Percentiles rank a stretch among this genome's conserved stretches.
Evolutionary conservation across 1,140 invertebrate genomes (phyloP).

Genomic region (Oreohelix idahoensis): DNA sequence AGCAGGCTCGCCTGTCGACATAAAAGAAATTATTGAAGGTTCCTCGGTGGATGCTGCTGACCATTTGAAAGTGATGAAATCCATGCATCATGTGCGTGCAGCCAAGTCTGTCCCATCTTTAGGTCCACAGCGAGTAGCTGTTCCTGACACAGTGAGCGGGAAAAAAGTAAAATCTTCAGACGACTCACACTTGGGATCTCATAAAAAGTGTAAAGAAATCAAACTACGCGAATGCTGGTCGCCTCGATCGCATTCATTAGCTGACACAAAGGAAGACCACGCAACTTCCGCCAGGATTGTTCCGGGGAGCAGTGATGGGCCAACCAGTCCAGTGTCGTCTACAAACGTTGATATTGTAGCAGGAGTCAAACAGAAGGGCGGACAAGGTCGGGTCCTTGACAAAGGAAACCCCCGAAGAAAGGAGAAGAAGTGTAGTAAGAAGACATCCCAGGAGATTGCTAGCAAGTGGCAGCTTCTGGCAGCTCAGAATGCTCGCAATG

Average conservation of each 20-base stretch:
- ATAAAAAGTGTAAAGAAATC: neutral
- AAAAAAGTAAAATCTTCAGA: neutral
- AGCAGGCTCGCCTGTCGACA: conserved; percentile 25
- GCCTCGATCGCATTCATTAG: neutral
- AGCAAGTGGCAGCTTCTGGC: neutral
- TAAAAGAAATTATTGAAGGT: conserved; percentile 35
- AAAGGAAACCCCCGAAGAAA: neutral
- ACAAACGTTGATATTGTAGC: neutral
- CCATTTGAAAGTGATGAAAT: neutral
- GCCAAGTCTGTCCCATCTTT: conserved; percentile 14
- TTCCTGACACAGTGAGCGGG: neutral
- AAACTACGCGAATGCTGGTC: neutral
- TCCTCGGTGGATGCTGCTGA: conserved; percentile 27
- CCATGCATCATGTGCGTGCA: neutral
- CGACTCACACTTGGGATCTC: neutral
- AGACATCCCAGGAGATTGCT: neutral
- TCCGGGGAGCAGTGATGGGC: neutral
- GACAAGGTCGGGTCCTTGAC: too few relatives aligned
- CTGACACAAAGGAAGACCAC: neutral
- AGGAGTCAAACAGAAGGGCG: neutral
- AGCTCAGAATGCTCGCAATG: neutral
- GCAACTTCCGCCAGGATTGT: neutral
- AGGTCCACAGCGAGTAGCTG: neutral
- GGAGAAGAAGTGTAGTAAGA: neutral
- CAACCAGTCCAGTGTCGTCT: neutral